Percentiles rank a stretch among this genome's conserved stretches.
phyloP scores from a whole-genome alignment of 2,888 invertebrate genomes.

The Cosmorhoe ocellata region DNA sequence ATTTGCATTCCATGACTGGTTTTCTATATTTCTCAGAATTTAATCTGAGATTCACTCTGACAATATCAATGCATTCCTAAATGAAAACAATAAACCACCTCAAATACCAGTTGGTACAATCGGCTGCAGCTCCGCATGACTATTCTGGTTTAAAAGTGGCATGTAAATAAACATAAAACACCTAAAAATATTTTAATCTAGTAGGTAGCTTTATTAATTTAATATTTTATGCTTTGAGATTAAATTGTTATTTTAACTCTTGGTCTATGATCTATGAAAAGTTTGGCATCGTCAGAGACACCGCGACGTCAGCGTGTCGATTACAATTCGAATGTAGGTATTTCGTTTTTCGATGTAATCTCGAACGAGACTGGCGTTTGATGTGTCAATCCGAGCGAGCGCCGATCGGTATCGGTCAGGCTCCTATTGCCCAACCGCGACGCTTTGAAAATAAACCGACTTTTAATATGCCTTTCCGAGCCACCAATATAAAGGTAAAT shows the following conservation, averaged over 20 bases:
- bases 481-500: conserved; percentile 44
- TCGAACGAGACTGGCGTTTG: conserved; percentile 65
- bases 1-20: conserved; percentile 21
- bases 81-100: no score
- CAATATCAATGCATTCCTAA: background rate
- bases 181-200: no score
- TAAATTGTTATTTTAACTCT: no score
- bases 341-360: conserved; percentile 75
- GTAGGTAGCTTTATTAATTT: no score
- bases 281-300: conserved; percentile 59
- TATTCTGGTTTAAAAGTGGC: no score
- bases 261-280: conserved; percentile 34
- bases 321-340: conserved; percentile 70
- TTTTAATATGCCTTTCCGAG: conserved; percentile 48
- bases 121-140: no score
- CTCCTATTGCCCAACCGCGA: conserved; percentile 76
- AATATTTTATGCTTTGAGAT: no score
- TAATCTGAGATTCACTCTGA: background rate
- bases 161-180: no score
- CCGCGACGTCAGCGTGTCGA: conserved; percentile 70
- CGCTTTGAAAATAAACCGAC: conserved; percentile 60
- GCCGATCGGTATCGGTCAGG: conserved; percentile 70
- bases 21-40: conserved; percentile 13
- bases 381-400: conserved; percentile 75
- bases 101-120: no score